Conservation (phyloP, 2,113 vertebrate genomes). For the Turnix velox region DNA sequence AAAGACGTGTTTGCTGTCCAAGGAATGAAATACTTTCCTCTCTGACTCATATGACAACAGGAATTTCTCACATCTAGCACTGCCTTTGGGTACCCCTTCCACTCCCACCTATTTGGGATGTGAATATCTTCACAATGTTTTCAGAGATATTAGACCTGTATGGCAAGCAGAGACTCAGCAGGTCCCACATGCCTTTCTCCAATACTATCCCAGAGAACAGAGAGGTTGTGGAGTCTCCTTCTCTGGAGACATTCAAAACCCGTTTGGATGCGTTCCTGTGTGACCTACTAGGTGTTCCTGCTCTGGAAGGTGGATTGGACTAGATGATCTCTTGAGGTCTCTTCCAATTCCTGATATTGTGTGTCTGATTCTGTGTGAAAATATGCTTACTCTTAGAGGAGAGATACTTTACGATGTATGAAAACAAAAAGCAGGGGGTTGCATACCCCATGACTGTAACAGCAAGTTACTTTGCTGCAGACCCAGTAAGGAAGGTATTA, state of each 20-base stretch:
- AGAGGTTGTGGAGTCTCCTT: no score
- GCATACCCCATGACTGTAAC: accelerated
- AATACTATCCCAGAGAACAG: accelerated
- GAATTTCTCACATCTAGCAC: not conserved
- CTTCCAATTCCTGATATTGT: no score
- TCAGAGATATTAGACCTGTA: not conserved
- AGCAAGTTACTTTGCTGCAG: not conserved
- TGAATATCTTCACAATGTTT: accelerated
- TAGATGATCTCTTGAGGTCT: no score
- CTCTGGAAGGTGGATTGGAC: no score
- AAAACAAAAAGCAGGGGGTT: not conserved
- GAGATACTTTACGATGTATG: not conserved
- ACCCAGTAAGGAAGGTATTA: not conserved
- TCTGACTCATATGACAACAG: not conserved
- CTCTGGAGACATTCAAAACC: no score
- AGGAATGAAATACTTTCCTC: not conserved
- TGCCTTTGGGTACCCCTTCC: not conserved
- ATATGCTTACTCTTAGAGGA: not conserved
- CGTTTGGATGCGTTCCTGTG: no score
- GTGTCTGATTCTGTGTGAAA: no score
- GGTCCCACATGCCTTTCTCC: not conserved
- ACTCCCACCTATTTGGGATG: not conserved
- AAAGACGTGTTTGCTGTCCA: not conserved
- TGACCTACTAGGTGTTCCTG: no score
- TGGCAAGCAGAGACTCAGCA: not conserved